Conservation (phyloP, 2,113 vertebrate genomes). For the Syngnathoides biaculeatus region DNA sequence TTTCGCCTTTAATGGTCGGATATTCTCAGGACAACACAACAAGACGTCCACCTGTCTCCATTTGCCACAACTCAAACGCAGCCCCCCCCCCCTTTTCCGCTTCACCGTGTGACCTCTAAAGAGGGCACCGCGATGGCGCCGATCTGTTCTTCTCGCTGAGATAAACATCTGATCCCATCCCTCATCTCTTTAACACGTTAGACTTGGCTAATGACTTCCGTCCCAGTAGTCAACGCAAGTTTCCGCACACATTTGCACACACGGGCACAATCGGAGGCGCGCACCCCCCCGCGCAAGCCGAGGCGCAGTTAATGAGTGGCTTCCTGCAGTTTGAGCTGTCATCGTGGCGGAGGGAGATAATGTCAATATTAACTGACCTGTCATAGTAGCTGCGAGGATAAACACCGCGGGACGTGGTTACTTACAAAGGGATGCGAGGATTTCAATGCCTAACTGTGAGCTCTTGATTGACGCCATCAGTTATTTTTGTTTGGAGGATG, state of each 20-base stretch:
- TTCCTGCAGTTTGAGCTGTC: slow-evolving; percentile 61
- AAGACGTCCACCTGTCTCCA: slow-evolving; percentile 14
- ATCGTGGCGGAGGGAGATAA: slow-evolving; percentile 45
- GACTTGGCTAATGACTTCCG: slow-evolving; percentile 56
- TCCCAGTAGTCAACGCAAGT: slow-evolving; percentile 34
- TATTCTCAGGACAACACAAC: neutral
- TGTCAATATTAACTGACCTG: slow-evolving; percentile 71
- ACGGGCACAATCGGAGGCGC: neutral
- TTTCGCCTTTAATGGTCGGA: slow-evolving; percentile 21
- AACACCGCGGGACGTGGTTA: slow-evolving; percentile 36
- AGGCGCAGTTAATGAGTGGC: slow-evolving; percentile 55
- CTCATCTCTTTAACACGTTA: slow-evolving; percentile 61
- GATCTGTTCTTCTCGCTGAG: slow-evolving; percentile 41
- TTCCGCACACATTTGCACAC: neutral
- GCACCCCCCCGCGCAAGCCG: slow-evolving; percentile 1
- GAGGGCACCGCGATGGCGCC: slow-evolving; percentile 38
- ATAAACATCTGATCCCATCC: slow-evolving; percentile 42
- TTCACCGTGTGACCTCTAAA: slow-evolving; percentile 23
- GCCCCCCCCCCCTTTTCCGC: no score
- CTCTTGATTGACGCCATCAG: slow-evolving; percentile 29
- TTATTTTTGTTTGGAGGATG: slow-evolving; percentile 21
- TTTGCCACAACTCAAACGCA: slow-evolving; percentile 21
- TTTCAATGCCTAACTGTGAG: slow-evolving; percentile 30
- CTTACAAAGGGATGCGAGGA: slow-evolving; percentile 17
- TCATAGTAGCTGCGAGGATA: slow-evolving; percentile 35